Base-by-base conservation (phyloP, 2,113 vertebrate species). In the Gila orcuttii region DNA sequence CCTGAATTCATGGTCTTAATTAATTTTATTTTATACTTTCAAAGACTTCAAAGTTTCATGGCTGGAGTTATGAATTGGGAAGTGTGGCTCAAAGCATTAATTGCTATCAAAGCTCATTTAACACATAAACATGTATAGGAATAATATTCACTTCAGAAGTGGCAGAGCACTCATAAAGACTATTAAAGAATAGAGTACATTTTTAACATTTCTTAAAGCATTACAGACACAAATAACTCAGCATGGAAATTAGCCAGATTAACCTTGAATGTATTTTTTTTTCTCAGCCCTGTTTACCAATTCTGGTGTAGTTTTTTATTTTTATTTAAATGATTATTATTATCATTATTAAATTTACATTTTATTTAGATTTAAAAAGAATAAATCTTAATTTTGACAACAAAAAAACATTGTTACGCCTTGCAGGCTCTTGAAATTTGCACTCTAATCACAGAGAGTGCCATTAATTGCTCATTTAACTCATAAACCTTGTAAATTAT, bases 61-160 rank as follows among this genome's bases (percentile, higher is more conserved):
- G 81, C 66, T 75, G 85, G 79, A 91, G 89, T 90, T 90, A 92
- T 89, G 89, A 90, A 90, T 86, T 87, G 17, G 52, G 4, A 19
- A 55, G n/a, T 81, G 64, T 71, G 19, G 23, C 78, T 74, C 66
- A 86, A 87, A 86, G 25, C 0, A 60, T 45, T 21, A 85, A 47
- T 62, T 81, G 28, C 50, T 25, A 86, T 84, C 62, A 66, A 68
- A 71, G 12, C 28, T 52, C 78, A 79, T 86, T 85, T 85, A 62
- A 69, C 86, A 69, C 21, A 62, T 36, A 66, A 66, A 84, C 23
- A 36, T 45, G 45, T 76, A 84, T 60, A 71, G 28, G 28, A 42
- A 75, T 73, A 36, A 68, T 28, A 81, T 74, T 52, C n/a, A 55
- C 77, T 66, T 80, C 31, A 79, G 62, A 55, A 79, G 71, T 55